Evolutionary conservation across 2,888 invertebrate species (phyloP).

Genomic region (Dasypogon diadema): DNA sequence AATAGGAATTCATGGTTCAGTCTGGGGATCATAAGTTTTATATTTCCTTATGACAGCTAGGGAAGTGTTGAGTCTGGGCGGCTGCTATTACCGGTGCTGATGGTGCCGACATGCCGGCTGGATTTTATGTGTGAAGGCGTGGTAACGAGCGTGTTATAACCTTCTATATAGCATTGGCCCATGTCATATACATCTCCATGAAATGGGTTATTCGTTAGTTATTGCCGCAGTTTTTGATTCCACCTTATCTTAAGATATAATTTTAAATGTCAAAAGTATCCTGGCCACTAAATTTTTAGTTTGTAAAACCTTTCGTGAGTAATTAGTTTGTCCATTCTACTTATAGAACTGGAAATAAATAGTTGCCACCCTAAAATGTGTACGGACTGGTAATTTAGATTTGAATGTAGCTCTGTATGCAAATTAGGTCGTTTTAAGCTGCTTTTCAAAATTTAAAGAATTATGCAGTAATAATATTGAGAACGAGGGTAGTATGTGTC

Average conservation of each 20-base stretch:
- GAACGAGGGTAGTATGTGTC: too few species aligned
- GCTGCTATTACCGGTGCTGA: neutral
- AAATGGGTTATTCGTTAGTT: neutral
- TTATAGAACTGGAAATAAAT: too few species aligned
- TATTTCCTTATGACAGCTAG: slow-evolving; percentile 23
- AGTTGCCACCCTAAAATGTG: too few species aligned
- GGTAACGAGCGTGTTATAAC: slow-evolving; percentile 20
- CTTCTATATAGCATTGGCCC: neutral
- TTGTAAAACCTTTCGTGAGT: neutral
- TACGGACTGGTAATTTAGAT: too few species aligned
- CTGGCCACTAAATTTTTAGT: slow-evolving; percentile 1
- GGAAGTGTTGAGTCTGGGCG: neutral
- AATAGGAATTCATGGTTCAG: slow-evolving; percentile 3
- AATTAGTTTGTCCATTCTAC: too few species aligned
- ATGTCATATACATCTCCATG: neutral
- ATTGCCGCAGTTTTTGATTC: neutral
- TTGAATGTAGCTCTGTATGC: too few species aligned
- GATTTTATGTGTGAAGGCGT: slow-evolving; percentile 4
- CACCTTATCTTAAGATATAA: neutral
- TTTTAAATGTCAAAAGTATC: neutral
- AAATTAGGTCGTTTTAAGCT: too few species aligned
- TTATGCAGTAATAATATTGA: too few species aligned
- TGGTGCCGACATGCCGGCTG: neutral
- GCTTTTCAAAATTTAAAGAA: too few species aligned
- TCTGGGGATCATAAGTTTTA: slow-evolving; percentile 24